These are phyloP conservation scores for Megathymus violae DNA, from an alignment of 1,140 invertebrate species.

Conservation along the genomic window DNA sequence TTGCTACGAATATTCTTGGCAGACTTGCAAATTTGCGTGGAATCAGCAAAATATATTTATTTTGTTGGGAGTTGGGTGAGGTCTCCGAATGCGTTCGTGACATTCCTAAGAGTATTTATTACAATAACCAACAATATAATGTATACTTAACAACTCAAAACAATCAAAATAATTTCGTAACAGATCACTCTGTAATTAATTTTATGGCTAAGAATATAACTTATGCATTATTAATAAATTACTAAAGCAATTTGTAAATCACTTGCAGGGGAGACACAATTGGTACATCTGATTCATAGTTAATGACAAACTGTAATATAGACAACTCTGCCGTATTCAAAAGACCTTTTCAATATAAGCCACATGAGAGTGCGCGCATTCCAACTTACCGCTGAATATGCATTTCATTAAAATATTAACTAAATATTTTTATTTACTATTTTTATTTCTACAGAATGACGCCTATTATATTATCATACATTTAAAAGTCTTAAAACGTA, in stretches of 20 bases:
- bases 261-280: background rate
- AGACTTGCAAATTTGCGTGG: constrained; percentile 80
- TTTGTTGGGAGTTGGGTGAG: constrained; percentile 69
- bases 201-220: too few species aligned
- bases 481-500: too few species aligned
- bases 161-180: too few species aligned
- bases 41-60: constrained; percentile 82
- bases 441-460: too few species aligned
- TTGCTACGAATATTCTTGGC: constrained; percentile 83
- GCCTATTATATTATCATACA: too few species aligned
- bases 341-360: background rate
- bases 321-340: background rate
- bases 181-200: too few species aligned
- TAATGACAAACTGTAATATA: background rate
- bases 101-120: constrained; percentile 43
- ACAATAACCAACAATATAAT: too few species aligned
- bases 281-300: background rate
- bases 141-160: too few species aligned
- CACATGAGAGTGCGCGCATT: background rate
- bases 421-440: too few species aligned
- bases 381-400: background rate
- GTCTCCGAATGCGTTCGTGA: constrained; percentile 61
- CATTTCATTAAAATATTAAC: too few species aligned
- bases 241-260: too few species aligned
- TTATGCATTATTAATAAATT: too few species aligned